A percentile compares a stretch with the other conserved stretches of the same genome.
Conservation (phyloP, 2,888 invertebrate species). For the Apodemia mormo region DNA sequence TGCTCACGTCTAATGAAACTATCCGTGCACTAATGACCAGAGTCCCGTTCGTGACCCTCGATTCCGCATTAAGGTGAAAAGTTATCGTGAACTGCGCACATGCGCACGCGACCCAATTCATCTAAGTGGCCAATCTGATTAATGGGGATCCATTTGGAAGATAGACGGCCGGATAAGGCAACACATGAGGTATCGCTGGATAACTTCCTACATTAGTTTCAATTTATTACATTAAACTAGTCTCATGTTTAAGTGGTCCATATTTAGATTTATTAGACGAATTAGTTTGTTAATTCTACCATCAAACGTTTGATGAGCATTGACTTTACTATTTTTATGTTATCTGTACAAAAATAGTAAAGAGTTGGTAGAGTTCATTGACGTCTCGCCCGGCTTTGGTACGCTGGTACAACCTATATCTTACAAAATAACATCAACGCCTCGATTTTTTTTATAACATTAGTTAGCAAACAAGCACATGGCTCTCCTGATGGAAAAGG, state of each 20-base stretch:
- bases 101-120: conserved; percentile 55
- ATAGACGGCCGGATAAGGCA: conserved; percentile 35
- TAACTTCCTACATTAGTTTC: conserved; percentile 36
- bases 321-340: not conserved
- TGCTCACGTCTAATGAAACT: conserved; percentile 11
- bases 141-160: conserved; percentile 53
- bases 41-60: conserved; percentile 39
- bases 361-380: no score
- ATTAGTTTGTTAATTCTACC: conserved; percentile 25
- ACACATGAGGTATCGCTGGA: conserved; percentile 38
- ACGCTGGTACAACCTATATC: no score
- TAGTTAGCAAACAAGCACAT: no score
- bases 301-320: conserved; percentile 9
- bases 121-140: conserved; percentile 62
- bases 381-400: no score
- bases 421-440: no score
- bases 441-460: no score
- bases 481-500: no score
- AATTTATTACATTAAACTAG: conserved; percentile 41
- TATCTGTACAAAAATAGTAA: not conserved
- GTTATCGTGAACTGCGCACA: conserved; percentile 48
- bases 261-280: conserved; percentile 37
- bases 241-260: conserved; percentile 37
- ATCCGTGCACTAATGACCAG: conserved; percentile 35
- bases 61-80: conserved; percentile 55